These are phyloP conservation scores for Tragelaphus buxtoni DNA, from an alignment of 2,113 vertebrate species.

Conservation along the genomic window DNA sequence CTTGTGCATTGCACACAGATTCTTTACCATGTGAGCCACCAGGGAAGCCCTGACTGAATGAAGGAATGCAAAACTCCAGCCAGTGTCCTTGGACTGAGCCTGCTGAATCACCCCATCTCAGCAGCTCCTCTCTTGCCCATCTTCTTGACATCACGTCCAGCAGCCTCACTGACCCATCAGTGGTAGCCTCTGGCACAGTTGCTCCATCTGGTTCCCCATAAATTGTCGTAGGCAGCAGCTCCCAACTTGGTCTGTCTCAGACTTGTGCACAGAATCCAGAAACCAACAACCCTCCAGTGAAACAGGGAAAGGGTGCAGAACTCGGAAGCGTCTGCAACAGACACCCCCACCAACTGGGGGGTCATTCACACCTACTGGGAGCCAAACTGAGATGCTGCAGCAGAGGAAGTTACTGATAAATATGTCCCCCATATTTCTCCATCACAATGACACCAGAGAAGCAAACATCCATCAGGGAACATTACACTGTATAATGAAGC, in stretches of 20 bases:
- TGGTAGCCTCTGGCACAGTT: not conserved
- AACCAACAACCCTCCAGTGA: not conserved
- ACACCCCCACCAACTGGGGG: accelerated
- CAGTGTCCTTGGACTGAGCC: not conserved
- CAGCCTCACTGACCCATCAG: not conserved
- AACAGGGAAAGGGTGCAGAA: not conserved
- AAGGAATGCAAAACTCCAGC: not conserved
- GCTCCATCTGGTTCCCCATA: not conserved
- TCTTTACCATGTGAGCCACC: not conserved
- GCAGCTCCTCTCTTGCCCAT: not conserved
- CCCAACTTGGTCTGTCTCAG: not conserved
- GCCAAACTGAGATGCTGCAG: not conserved
- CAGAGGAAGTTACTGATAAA: not conserved
- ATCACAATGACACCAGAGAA: not conserved
- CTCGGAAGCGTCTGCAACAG: not conserved
- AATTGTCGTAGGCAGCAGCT: not conserved
- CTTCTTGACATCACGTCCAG: not conserved
- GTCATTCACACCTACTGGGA: not conserved
- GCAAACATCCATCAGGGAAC: not conserved
- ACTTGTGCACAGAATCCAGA: not conserved
- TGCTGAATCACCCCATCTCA: not conserved
- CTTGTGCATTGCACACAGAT: not conserved
- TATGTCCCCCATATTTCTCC: not conserved
- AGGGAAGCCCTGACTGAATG: not conserved
- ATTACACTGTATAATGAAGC: conserved; percentile 11